Percentiles rank a stretch among this genome's conserved stretches.
Evolutionary conservation across 2,113 vertebrate species (phyloP).

Genomic region (Psittacula cyanocephala): DNA sequence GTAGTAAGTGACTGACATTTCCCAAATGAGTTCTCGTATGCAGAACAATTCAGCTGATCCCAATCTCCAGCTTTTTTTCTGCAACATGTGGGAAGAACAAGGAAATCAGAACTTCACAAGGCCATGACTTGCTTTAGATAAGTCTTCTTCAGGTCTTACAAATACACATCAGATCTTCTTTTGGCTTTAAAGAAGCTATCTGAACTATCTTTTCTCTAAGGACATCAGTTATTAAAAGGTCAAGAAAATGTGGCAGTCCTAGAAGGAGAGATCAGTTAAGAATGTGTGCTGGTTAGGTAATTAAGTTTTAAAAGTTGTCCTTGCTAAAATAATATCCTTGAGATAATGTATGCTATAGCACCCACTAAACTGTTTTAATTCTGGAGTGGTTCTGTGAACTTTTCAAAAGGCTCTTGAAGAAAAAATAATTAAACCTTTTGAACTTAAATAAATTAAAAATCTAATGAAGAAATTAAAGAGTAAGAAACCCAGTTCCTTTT

Average conservation of each 20-base stretch:
- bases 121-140: accelerated
- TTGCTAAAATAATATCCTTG: conserved; percentile 4
- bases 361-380: background rate
- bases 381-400: conserved; percentile 12
- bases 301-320: conserved; percentile 51
- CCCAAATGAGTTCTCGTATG: background rate
- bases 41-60: background rate
- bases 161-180: background rate
- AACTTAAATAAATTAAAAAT: background rate
- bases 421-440: background rate
- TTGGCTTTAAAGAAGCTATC: conserved; percentile 14
- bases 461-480: background rate
- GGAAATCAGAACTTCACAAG: background rate
- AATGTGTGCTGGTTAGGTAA: background rate
- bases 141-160: background rate
- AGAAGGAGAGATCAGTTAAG: conserved; percentile 44
- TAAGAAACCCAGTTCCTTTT: background rate
- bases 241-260: conserved; percentile 29
- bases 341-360: conserved; percentile 25
- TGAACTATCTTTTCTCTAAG: conserved; percentile 15
- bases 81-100: background rate
- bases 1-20: background rate
- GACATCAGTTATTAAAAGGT: conserved; percentile 58
- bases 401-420: conserved; percentile 4
- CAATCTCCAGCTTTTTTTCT: background rate